Percentiles rank a stretch among this genome's conserved stretches.
These are phyloP conservation scores for Chrysopilus asiliformis DNA, from an alignment of 2,888 invertebrate species.

Conservation along the genomic window DNA sequence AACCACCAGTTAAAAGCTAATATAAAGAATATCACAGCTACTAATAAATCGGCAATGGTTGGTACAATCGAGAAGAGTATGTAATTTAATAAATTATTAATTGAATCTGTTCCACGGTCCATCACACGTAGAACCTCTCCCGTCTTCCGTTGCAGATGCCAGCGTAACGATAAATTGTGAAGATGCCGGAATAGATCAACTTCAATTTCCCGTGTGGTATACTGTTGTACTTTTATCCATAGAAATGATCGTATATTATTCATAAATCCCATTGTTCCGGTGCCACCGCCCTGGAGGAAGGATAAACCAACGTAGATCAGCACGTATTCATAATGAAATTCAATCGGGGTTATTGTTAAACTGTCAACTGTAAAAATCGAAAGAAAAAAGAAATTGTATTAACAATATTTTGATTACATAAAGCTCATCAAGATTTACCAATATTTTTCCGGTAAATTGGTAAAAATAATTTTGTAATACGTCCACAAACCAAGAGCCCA, in stretches of 20 bases:
- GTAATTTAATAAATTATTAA: conserved; percentile 84
- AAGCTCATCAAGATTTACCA: conserved; percentile 43
- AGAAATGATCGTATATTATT: conserved; percentile 83
- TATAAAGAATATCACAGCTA: conserved; percentile 84
- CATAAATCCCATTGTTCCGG: conserved; percentile 81
- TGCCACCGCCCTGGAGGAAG: conserved; percentile 91
- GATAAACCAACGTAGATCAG: conserved; percentile 75
- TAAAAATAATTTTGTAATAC: conserved; percentile 79
- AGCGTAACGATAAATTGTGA: conserved; percentile 78
- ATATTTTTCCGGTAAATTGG: conserved; percentile 89
- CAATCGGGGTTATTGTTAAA: conserved; percentile 43
- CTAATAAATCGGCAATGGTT: conserved; percentile 79
- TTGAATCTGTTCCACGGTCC: conserved; percentile 94
- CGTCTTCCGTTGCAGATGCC: conserved; percentile 92
- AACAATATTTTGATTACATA: background rate
- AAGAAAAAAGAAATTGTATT: too few relatives aligned
- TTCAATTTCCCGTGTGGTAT: conserved; percentile 85
- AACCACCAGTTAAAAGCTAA: conserved; percentile 85
- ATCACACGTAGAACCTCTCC: conserved; percentile 93
- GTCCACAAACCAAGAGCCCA: conserved; percentile 56
- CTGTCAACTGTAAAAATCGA: conserved; percentile 57
- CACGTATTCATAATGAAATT: conserved; percentile 82
- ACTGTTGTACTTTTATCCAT: conserved; percentile 94
- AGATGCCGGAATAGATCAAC: conserved; percentile 76
- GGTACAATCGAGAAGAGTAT: conserved; percentile 88